Evolutionary conservation across 2,113 vertebrate genomes (phyloP), one percentile per base, ranked within the genome.

Genomic region (Myotis brandtii): DNA sequence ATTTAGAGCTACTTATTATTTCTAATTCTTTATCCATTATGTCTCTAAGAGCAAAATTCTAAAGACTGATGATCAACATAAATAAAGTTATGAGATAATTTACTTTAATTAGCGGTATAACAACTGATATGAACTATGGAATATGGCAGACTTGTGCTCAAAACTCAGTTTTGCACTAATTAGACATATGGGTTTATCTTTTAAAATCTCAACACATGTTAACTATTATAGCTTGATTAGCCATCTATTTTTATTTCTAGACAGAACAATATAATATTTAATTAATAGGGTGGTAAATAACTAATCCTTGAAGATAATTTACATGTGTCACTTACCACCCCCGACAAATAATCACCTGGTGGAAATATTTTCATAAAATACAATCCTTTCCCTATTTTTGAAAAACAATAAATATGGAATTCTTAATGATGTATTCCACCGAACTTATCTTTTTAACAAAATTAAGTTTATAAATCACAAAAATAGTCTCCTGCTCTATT

Each of bases 371-470:
- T 88, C 30, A 56, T 66, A 37, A 66, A 32, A 59, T 25, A 59
- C 56, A 27, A 40, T 8, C 1, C 0, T 30, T 86, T 6, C 0
- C 0, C 1, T 84, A 6, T 4, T 59, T 66, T 77, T 48, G 4
- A n/a, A 52, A 59, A 27, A 80, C 82, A 88, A 12, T 56, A n/a
- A 69, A 30, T 77, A 59, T 69, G 3, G 72, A 75, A 18, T 75
- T 73, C 16, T 88, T 50, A 54, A 5, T 54, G 32, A 69, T 13
- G 0, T 30, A 66, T 54, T 93, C 3, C 4, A 93, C 3, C 64
- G 34, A 91, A 40, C 5, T 59, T 14, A 48, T 9, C 16, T 87
- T 59, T 62, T 86, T 43, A 52, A n/a, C 59, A 79, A 70, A 43
- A 89, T 69, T 85, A 75, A 64, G 1, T 16, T 56, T 56, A 50